Evolutionary conservation across 2,113 vertebrate genomes (phyloP), one percentile per base, ranked within the genome.

Genomic region (Bos javanicus): DNA sequence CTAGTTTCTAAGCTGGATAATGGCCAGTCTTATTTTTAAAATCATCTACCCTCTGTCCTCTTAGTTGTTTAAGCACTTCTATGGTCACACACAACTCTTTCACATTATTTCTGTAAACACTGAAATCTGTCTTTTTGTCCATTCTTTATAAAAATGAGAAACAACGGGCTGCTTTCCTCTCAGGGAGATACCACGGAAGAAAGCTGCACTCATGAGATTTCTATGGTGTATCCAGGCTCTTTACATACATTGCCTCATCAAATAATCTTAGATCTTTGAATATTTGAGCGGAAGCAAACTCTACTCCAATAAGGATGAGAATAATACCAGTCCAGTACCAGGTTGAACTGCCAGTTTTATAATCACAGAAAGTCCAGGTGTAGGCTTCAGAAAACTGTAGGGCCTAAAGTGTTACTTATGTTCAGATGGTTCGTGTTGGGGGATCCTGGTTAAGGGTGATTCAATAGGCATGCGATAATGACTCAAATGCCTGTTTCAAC

Each of bases 111-210:
- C 30, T 78, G 2, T 17, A 88, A 90, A 62, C 59, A 84, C 19
- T 33, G 64, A 71, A 85, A 62, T 28, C 7, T 33, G 39, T 46
- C 26, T 8, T 52, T 90, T 90, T 59, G 4, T 74, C 48, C 57
- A 25, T 60, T 90, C n/a, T 78, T 74, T 83, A 78, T 60, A 23
- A 23, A 96, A 92, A 90, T 57, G 56, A 92, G 25, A 95, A 71
- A 43, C 25, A 60, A 33, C 7, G 88, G 64, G 5, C 56, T 71
- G 2, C 62, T 93, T 89, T 91, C 19, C 33, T 74, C 54, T 86
- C 33, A 52, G 33, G 21, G 54, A 76, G 54, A 52, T 7, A 21
- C 46, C 6, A 39, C 26, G 15, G 59, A 84, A n/a, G 54, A 74
- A 93, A 88, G 19, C 3, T 39, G 2, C 3, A 52, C 39, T 89